Base-by-base conservation (phyloP, 2,113 vertebrate species). In the Sula dactylatra region DNA sequence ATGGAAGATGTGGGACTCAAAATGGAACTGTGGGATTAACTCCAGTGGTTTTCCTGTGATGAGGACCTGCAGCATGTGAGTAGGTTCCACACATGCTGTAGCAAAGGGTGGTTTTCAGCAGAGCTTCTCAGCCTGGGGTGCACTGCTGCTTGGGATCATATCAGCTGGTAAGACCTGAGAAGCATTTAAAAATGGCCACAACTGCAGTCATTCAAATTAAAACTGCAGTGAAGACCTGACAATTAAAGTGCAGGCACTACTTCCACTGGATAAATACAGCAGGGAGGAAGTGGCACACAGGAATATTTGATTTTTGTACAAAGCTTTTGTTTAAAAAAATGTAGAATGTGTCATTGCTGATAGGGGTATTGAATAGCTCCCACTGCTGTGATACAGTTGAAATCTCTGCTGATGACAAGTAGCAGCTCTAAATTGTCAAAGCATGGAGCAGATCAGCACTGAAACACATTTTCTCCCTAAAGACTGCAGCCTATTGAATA, bases 381-480 rank as follows among this genome's bases (percentile, higher is more conserved):
- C 52, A 40, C 72, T 83, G 76, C 94, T 90, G 59, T 40, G 59
- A 84, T 36, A 65, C 56, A 85, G 81, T 7, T 82, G 71, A 90
- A 88, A 93, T 82, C 64, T 90, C 84, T 91, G 66, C 64, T 93
- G 89, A 95, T 88, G 70, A 87, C 47, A 95, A 89, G 66, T 58
- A 66, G 70, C 20, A 70, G 78, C 55, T 73, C 71, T 66, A 70
- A 91, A 95, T 31, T 70, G 66, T 56, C 66, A 50, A 93, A 93
- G 73, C 26, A 82, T 55, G 24, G 62, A 95, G 26, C 34, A 82
- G 73, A 88, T 44, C 56, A 55, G 36, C 72, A 82, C 50, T 91
- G 87, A 80, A 94, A 32, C 71, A 89, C 52, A 76, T 92, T 94
- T 82, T 69, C 52, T 89, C 69, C 66, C 65, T 62, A 11, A 91